Percentiles rank a stretch among this genome's conserved stretches.
phyloP scores from a whole-genome alignment of 2,113 vertebrate genomes.

The Hemibagrus wyckioides region DNA sequence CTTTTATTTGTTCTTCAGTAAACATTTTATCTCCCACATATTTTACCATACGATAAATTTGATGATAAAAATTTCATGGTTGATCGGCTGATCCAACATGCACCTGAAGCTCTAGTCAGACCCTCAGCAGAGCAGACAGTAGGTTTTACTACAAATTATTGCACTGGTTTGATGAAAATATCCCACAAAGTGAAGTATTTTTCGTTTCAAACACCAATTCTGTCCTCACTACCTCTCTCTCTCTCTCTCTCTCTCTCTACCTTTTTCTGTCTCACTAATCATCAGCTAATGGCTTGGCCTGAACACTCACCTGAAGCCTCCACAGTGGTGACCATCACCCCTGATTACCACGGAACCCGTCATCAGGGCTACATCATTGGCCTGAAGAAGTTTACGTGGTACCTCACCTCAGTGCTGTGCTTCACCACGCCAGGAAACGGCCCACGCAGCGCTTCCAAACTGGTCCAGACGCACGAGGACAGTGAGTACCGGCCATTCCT shows the following conservation, averaged over 20 bases:
- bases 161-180: not conserved
- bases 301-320: constrained; percentile 74
- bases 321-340: constrained; percentile 84
- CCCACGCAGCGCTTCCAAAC: constrained; percentile 79
- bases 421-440: constrained; percentile 95
- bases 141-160: too few species aligned
- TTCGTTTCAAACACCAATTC: not conserved
- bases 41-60: not conserved
- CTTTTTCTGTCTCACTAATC: not conserved
- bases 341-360: constrained; percentile 84
- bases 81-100: not conserved
- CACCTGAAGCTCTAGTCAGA: too few species aligned
- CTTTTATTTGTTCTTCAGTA: too few species aligned
- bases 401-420: constrained; percentile 85
- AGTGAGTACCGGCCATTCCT: constrained; percentile 76
- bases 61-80: not conserved
- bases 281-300: constrained; percentile 86
- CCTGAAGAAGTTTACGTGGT: constrained; percentile 87
- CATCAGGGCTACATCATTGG: constrained; percentile 84
- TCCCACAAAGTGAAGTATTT: not conserved
- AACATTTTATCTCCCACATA: not conserved
- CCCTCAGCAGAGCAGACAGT: too few species aligned
- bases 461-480: constrained; percentile 87
- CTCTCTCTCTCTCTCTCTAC: not conserved
- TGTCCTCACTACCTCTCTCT: not conserved